Conservation (phyloP, 2,888 invertebrate genomes). For the Lasioglossum figueresi region DNA sequence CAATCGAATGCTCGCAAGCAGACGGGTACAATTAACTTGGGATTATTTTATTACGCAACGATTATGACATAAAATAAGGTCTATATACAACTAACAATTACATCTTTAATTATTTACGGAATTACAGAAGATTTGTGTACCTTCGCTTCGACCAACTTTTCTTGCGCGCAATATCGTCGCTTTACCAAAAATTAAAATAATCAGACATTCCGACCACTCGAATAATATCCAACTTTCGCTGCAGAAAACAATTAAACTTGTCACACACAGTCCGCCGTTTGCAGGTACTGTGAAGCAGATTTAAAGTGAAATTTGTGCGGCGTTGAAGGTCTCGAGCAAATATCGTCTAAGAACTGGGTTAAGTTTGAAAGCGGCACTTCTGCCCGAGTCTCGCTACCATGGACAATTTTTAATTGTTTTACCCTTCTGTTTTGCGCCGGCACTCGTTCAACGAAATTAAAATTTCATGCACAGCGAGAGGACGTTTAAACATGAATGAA, state of each 20-base stretch:
- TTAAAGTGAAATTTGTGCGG: neutral
- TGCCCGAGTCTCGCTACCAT: neutral
- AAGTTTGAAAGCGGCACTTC: slow-evolving; percentile 5
- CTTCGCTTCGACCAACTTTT: neutral
- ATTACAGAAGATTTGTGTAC: neutral
- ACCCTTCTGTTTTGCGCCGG: neutral
- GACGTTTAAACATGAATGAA: slow-evolving; percentile 2
- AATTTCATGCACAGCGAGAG: neutral
- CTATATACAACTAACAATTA: neutral
- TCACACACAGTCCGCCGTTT: neutral
- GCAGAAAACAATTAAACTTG: slow-evolving; percentile 5
- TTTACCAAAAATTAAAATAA: too few relatives aligned
- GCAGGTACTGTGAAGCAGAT: neutral
- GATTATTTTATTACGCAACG: neutral
- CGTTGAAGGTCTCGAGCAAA: slow-evolving; percentile 9
- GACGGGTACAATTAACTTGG: neutral
- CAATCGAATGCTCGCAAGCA: too few relatives aligned
- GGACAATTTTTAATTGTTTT: slow-evolving; percentile 16
- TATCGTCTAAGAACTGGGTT: neutral
- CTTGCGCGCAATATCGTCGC: neutral
- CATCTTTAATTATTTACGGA: neutral
- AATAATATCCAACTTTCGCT: neutral
- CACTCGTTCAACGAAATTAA: neutral
- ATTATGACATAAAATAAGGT: neutral
- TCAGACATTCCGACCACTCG: neutral